phyloP scores from a whole-genome alignment of 2,113 vertebrate species.

The Tragulus kanchil region DNA sequence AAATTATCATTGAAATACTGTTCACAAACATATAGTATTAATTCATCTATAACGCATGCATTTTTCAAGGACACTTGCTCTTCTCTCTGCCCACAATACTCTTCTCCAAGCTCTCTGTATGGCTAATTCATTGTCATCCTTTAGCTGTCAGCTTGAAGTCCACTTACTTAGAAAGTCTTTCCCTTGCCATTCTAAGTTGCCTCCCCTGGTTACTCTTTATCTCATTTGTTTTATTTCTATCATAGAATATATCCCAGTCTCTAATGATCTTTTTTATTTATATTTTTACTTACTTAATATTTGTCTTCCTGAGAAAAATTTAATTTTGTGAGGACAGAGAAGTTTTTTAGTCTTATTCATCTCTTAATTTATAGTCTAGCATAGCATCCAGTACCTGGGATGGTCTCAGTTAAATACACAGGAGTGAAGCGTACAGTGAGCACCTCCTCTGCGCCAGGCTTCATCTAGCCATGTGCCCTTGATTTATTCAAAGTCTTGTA shows the following conservation, averaged over 20 bases:
- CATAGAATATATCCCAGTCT: not conserved
- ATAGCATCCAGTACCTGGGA: not conserved
- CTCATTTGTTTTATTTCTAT: not conserved
- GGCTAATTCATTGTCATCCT: not conserved
- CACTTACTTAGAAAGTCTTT: not conserved
- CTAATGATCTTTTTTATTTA: not conserved
- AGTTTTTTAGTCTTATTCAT: not conserved
- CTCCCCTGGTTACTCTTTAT: not conserved
- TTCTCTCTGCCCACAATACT: not conserved
- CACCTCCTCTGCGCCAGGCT: not conserved
- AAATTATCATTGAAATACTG: constrained; percentile 22
- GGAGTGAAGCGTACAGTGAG: not conserved
- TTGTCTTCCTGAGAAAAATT: not conserved
- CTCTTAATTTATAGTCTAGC: constrained; percentile 5
- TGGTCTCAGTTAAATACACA: not conserved
- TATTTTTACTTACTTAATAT: constrained; percentile 16
- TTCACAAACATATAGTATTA: constrained; percentile 6
- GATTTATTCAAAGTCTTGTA: not conserved
- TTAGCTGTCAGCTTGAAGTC: not conserved
- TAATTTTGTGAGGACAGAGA: not conserved
- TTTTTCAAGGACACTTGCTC: not conserved
- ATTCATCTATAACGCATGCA: not conserved
- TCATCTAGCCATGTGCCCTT: not conserved
- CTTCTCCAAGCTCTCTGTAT: not conserved
- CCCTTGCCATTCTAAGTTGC: not conserved